These are phyloP conservation scores for Enteromius viviparus DNA, from an alignment of 2,797 vertebrate genomes.

Conservation along the genomic window DNA sequence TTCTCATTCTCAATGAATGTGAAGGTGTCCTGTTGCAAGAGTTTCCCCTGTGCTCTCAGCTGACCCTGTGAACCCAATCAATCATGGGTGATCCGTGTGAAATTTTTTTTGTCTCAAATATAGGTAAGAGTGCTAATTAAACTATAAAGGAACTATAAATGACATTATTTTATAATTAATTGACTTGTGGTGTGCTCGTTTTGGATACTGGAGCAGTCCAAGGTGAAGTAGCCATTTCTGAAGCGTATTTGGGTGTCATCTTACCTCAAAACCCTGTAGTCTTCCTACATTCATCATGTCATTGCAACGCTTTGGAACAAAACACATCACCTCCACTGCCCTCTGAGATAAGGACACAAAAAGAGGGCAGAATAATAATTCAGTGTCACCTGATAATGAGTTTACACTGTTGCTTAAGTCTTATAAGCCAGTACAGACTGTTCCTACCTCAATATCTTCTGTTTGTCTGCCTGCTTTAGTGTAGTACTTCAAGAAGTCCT, in stretches of 20 bases:
- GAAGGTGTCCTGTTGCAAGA: conserved; percentile 91
- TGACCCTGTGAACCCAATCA: conserved; percentile 79
- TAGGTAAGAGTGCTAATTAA: background rate
- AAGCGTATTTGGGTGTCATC: conserved; percentile 9
- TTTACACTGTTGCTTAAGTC: background rate
- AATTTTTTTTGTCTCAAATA: background rate
- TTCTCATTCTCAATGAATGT: conserved; percentile 82
- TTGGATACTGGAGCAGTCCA: conserved; percentile 1
- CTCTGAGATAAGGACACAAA: conserved; percentile 70
- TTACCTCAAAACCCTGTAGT: conserved; percentile 90
- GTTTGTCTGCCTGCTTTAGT: conserved; percentile 83
- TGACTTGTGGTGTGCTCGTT: background rate
- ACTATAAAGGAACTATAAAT: background rate
- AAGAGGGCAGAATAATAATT: conserved; percentile 2
- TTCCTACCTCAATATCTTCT: conserved; percentile 81
- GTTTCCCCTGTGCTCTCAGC: conserved; percentile 90
- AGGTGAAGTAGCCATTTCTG: background rate
- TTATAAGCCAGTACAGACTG: background rate
- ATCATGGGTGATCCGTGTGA: background rate
- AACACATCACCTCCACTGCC: conserved; percentile 90
- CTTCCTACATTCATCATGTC: conserved; percentile 93
- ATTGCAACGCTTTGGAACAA: conserved; percentile 90
- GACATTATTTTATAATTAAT: background rate
- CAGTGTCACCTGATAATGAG: conserved; percentile 2
- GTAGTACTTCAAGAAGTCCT: conserved; percentile 92